These are phyloP conservation scores for Ptiloglossa arizonensis DNA, from an alignment of 1,140 invertebrate species.

Conservation along the genomic window DNA sequence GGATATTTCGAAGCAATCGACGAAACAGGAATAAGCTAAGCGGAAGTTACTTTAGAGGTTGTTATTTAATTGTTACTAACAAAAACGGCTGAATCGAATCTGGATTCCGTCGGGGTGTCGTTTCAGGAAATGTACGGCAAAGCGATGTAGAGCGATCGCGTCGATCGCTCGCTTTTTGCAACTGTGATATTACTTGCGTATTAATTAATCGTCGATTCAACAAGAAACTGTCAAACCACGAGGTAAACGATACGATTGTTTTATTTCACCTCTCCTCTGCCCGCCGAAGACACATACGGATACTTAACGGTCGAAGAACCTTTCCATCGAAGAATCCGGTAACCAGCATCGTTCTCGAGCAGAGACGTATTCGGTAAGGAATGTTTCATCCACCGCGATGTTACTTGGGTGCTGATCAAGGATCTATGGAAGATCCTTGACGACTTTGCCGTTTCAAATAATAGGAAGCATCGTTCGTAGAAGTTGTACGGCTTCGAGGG, in stretches of 20 bases:
- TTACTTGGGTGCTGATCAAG: no score
- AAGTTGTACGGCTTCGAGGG: no score
- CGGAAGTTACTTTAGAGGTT: constrained; percentile 59
- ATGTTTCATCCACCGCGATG: no score
- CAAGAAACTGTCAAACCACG: constrained; percentile 73
- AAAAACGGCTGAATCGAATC: constrained; percentile 64
- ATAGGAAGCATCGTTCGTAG: no score
- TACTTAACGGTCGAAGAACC: no score
- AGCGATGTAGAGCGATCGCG: constrained; percentile 65
- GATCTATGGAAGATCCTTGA: no score
- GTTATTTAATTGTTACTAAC: constrained; percentile 77
- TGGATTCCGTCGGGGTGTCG: constrained; percentile 59
- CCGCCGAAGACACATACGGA: no score
- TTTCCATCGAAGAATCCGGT: no score
- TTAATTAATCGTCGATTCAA: constrained; percentile 79
- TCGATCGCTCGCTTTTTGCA: constrained; percentile 69
- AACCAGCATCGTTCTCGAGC: no score
- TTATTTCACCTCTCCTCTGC: constrained; percentile 48
- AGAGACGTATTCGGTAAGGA: no score
- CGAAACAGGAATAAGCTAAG: constrained; percentile 50
- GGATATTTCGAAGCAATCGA: constrained; percentile 57
- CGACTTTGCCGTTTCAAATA: no score
- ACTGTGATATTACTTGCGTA: constrained; percentile 81
- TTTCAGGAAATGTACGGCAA: constrained; percentile 65
- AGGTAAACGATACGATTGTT: constrained; percentile 47